A percentile compares a stretch with the other conserved stretches of the same genome.
Evolutionary conservation across 2,113 vertebrate species (phyloP).

Genomic region (Nansenia antarctica): DNA sequence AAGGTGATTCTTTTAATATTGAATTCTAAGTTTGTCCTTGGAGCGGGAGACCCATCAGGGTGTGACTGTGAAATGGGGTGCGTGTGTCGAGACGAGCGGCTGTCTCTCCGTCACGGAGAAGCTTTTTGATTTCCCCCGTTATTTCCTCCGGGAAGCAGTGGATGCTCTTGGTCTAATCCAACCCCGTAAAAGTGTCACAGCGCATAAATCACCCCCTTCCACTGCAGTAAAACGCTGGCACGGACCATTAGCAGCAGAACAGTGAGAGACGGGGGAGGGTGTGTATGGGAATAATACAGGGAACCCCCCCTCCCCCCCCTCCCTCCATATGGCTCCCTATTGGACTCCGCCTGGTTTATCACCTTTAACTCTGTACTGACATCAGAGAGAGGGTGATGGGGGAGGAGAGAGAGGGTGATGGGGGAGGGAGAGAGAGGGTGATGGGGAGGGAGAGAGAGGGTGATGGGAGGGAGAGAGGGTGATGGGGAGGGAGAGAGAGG

Average conservation of each 20-base stretch:
- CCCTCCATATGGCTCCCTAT: background rate
- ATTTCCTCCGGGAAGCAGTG: conserved; percentile 14
- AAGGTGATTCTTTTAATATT: background rate
- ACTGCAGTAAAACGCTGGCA: background rate
- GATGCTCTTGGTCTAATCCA: conserved; percentile 28
- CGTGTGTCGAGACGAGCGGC: background rate
- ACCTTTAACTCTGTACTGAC: background rate
- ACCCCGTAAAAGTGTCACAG: conserved; percentile 31
- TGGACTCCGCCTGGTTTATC: background rate
- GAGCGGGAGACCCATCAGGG: no score
- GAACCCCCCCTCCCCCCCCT: background rate
- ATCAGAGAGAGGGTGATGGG: background rate
- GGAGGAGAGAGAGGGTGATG: background rate
- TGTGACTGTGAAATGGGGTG: no score
- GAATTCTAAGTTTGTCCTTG: no score
- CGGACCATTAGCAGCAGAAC: conserved; percentile 16
- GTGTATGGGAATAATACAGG: no score
- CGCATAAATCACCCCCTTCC: conserved; percentile 23
- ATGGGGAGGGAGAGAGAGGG: background rate
- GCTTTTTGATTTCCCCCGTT: background rate
- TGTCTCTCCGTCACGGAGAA: background rate
- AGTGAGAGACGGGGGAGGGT: background rate
- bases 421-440: background rate
- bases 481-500: background rate
- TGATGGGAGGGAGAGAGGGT: background rate